Conservation (phyloP, 2,888 invertebrate species). For the Enoplolaimus lenunculus region DNA sequence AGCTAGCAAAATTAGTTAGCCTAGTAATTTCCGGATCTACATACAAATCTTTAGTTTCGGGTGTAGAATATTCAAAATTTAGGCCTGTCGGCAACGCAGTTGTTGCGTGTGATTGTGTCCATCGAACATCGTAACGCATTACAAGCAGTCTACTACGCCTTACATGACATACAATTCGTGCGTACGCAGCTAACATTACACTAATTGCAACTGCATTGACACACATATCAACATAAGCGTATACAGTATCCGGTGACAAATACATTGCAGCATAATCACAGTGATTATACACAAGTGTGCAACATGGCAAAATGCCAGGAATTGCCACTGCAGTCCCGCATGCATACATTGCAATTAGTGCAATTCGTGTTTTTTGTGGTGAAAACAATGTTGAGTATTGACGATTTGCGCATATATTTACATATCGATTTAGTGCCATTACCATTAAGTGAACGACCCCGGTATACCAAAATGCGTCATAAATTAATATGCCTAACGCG, state of each 20-base stretch:
- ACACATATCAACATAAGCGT: constrained; percentile 20
- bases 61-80: too few species aligned
- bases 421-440: constrained; percentile 23
- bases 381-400: constrained; percentile 15
- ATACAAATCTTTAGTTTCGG: too few species aligned
- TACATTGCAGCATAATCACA: constrained; percentile 19
- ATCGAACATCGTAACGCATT: constrained; percentile 20
- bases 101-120: too few species aligned
- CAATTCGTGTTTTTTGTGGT: neutral
- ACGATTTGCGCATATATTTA: constrained; percentile 20
- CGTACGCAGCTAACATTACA: constrained; percentile 22
- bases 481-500: constrained; percentile 21
- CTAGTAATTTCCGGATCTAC: too few species aligned
- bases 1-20: too few species aligned
- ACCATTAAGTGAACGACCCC: constrained; percentile 23
- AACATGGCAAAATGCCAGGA: constrained; percentile 21
- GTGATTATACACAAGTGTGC: constrained; percentile 19
- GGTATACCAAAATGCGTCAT: constrained; percentile 23
- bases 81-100: too few species aligned
- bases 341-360: neutral
- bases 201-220: constrained; percentile 16
- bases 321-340: constrained; percentile 13
- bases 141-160: constrained; percentile 18
- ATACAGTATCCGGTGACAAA: constrained; percentile 6
- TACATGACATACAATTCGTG: constrained; percentile 18